A percentile compares a stretch with the other conserved stretches of the same genome.
Evolutionary conservation across 1,140 invertebrate species (phyloP).

Genomic region (Dolichoris vasculosae): DNA sequence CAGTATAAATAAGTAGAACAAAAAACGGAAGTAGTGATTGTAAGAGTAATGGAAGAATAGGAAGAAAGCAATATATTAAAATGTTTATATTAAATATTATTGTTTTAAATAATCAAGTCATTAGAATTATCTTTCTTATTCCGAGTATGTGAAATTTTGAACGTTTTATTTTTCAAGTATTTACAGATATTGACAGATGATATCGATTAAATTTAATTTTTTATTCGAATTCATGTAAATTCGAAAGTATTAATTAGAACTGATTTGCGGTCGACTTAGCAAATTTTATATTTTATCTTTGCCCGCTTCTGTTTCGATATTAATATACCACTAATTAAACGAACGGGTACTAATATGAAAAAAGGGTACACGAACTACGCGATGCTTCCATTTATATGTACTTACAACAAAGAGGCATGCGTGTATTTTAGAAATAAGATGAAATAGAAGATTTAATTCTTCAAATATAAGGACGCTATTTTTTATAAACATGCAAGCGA

Average conservation of each 20-base stretch:
- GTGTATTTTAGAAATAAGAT: slow-evolving; percentile 44
- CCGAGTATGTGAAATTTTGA: neutral
- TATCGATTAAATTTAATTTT: neutral
- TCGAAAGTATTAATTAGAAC: slow-evolving; percentile 11
- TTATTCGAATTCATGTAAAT: neutral
- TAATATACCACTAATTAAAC: slow-evolving; percentile 44
- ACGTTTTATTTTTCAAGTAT: neutral
- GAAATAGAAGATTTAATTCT: slow-evolving; percentile 42
- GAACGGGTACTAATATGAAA: slow-evolving; percentile 48
- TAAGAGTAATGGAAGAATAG: neutral
- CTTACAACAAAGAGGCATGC: neutral
- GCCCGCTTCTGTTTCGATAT: slow-evolving; percentile 23
- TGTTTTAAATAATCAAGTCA: slow-evolving; percentile 12
- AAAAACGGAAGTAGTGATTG: neutral
- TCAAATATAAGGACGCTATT: slow-evolving; percentile 38
- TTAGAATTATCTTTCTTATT: neutral
- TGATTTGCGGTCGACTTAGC: slow-evolving; percentile 18
- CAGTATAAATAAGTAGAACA: neutral
- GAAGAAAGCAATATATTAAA: too few species aligned
- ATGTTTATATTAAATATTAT: neutral
- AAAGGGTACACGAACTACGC: slow-evolving; percentile 43
- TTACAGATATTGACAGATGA: neutral
- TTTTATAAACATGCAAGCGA: slow-evolving; percentile 42
- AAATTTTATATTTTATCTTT: neutral
- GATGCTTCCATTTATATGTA: slow-evolving; percentile 37